Conservation (phyloP, 2,113 vertebrate genomes). For the Pseudorhombus dupliciocellatus region DNA sequence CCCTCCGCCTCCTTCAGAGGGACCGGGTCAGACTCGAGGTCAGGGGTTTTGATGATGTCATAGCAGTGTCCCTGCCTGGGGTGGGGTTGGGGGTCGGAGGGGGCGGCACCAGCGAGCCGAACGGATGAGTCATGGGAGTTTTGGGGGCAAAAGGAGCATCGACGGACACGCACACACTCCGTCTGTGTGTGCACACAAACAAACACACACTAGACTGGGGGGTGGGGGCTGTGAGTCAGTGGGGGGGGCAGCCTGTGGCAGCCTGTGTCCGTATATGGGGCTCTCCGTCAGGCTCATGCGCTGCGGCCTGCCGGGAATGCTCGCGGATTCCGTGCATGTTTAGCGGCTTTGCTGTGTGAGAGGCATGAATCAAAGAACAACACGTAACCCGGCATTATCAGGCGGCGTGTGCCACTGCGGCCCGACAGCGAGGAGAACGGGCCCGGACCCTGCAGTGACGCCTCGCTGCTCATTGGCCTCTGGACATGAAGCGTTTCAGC, state of each 20-base stretch:
- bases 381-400: background rate
- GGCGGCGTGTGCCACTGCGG: background rate
- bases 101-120: constrained; percentile 28
- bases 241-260: constrained; percentile 41
- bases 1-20: background rate
- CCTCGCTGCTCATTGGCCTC: background rate
- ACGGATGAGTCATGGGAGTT: constrained; percentile 77
- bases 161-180: constrained; percentile 8
- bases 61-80: background rate
- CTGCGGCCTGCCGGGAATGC: constrained; percentile 72
- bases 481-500: too few relatives aligned
- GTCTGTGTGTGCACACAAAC: constrained; percentile 3
- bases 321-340: constrained; percentile 78
- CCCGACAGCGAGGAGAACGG: background rate
- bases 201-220: background rate
- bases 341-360: constrained; percentile 62
- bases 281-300: constrained; percentile 51
- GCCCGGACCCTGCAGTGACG: background rate
- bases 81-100: background rate
- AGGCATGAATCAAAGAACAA: constrained; percentile 40
- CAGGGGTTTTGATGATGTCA: constrained; percentile 64
- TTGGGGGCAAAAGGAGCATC: constrained; percentile 38
- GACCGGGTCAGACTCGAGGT: constrained; percentile 42
- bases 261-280: constrained; percentile 74
- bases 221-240: constrained; percentile 60